Conservation (phyloP, 2,113 vertebrate genomes). For the Glaucidium brasilianum region DNA sequence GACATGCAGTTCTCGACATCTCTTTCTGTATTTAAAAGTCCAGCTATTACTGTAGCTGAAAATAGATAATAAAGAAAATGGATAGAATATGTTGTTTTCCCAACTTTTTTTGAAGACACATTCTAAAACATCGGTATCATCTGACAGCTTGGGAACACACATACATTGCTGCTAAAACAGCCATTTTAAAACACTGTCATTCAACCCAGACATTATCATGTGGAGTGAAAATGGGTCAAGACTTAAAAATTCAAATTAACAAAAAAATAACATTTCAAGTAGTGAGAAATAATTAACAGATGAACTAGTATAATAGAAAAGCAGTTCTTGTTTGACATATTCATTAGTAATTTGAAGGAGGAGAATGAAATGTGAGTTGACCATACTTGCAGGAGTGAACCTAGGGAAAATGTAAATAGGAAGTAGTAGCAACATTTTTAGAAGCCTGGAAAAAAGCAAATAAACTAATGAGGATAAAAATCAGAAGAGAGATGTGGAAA, state of each 20-base stretch:
- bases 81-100: neutral
- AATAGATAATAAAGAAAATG: neutral
- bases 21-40: conserved; percentile 22
- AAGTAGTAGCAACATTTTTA: neutral
- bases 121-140: neutral
- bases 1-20: neutral
- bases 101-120: neutral
- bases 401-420: neutral
- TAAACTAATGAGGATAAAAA: neutral
- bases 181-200: neutral
- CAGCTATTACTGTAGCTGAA: neutral
- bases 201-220: neutral
- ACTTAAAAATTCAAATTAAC: neutral
- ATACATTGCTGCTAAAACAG: neutral
- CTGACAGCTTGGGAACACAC: neutral
- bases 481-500: neutral
- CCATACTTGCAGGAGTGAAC: neutral
- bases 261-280: neutral
- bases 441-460: neutral
- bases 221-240: neutral
- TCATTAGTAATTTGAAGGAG: neutral
- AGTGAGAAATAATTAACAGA: neutral
- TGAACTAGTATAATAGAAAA: neutral
- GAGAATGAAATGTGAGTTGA: neutral
- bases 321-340: neutral